Conservation (phyloP, 2,113 vertebrate genomes). For the Mus spicilegus region DNA sequence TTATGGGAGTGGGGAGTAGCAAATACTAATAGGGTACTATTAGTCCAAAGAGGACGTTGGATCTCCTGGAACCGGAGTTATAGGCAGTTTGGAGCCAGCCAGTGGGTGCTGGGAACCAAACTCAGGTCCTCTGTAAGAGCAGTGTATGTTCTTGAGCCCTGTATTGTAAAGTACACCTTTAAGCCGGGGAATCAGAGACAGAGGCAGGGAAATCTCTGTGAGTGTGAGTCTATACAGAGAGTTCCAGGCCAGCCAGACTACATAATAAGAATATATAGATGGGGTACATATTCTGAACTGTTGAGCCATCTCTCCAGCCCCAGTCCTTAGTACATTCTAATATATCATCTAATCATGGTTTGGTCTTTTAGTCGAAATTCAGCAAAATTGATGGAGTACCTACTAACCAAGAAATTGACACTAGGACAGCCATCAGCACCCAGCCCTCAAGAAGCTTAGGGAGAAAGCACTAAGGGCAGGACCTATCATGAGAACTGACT, state of each 20-base stretch:
- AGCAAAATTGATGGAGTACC: background rate
- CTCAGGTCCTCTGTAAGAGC: background rate
- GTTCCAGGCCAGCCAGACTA: background rate
- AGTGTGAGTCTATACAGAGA: background rate
- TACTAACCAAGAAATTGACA: background rate
- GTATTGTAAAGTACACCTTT: background rate
- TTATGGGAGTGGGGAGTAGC: background rate
- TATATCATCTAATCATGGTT: slow-evolving; percentile 14
- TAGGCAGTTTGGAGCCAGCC: background rate
- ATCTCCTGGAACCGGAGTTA: background rate
- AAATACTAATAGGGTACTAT: background rate
- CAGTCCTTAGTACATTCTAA: background rate
- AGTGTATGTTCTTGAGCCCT: background rate
- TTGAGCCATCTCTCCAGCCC: background rate
- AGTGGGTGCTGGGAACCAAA: background rate
- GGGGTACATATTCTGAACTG: background rate
- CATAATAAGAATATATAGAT: background rate
- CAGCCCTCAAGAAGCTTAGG: slow-evolving; percentile 27
- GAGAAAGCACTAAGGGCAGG: background rate
- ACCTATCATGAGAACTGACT: slow-evolving; percentile 33
- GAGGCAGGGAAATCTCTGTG: background rate
- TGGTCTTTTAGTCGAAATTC: slow-evolving; percentile 39
- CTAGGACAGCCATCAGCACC: background rate
- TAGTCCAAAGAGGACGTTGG: background rate
- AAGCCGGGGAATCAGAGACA: background rate